Evolutionary conservation across 2,113 vertebrate genomes (phyloP).

Genomic region (Carassius carassius): DNA sequence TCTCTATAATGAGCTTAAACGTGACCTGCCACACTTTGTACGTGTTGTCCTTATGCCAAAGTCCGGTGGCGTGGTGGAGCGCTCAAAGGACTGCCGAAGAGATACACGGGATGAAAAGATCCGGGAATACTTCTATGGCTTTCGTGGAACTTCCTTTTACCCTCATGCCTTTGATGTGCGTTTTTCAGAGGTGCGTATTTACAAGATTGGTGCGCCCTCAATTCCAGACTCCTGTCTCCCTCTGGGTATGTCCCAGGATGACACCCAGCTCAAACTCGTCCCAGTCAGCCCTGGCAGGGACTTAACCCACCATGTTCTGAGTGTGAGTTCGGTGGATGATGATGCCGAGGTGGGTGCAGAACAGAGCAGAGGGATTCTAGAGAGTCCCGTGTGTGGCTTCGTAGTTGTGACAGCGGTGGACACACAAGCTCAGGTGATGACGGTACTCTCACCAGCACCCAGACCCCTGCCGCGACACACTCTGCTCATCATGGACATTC

Average conservation of each 20-base stretch:
- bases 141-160: slow-evolving; percentile 88
- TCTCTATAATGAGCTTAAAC: slow-evolving; percentile 94
- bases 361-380: slow-evolving; percentile 72
- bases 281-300: slow-evolving; percentile 93
- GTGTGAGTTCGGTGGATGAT: slow-evolving; percentile 88
- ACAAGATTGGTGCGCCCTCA: slow-evolving; percentile 95
- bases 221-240: slow-evolving; percentile 97
- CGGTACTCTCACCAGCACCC: slow-evolving; percentile 90
- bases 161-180: slow-evolving; percentile 97
- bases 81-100: slow-evolving; percentile 92
- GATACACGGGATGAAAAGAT: slow-evolving; percentile 92
- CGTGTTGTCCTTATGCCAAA: slow-evolving; percentile 92
- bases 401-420: slow-evolving; percentile 95
- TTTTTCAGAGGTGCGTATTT: slow-evolving; percentile 95
- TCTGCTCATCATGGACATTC: slow-evolving; percentile 97
- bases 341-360: slow-evolving; percentile 74
- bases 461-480: slow-evolving; percentile 93
- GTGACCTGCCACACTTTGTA: slow-evolving; percentile 95
- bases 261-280: slow-evolving; percentile 96
- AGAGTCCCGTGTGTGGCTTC: slow-evolving; percentile 93
- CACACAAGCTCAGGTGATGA: slow-evolving; percentile 90
- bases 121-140: slow-evolving; percentile 96
- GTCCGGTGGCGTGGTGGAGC: slow-evolving; percentile 91
- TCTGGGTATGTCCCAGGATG: slow-evolving; percentile 96
- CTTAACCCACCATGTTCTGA: slow-evolving; percentile 94